Conservation (phyloP, 2,113 vertebrate species). For the Chinchilla lanigera region DNA sequence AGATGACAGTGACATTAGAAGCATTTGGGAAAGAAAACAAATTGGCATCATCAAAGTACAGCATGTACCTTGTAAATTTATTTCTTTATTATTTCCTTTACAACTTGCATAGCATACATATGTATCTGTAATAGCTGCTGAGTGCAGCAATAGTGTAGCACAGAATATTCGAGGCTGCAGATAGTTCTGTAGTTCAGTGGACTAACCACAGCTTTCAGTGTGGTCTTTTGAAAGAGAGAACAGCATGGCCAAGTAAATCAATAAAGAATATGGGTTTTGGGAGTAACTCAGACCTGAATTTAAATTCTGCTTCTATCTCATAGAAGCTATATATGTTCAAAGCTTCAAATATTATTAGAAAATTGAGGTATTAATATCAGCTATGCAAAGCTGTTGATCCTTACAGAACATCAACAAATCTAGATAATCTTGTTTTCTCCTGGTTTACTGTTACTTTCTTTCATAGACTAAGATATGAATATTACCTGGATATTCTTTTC, state of each 20-base stretch:
- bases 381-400: rapidly evolving
- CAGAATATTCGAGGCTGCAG: neutral
- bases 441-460: neutral
- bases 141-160: neutral
- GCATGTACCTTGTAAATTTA: slow-evolving; percentile 66
- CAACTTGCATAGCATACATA: slow-evolving; percentile 51
- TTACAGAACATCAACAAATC: neutral
- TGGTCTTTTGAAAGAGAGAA: neutral
- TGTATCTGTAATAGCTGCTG: neutral
- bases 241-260: neutral
- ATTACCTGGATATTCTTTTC: neutral
- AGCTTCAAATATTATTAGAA: slow-evolving; percentile 3
- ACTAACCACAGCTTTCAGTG: neutral
- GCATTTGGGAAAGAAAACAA: slow-evolving; percentile 78
- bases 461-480: neutral
- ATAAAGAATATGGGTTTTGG: neutral
- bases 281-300: neutral
- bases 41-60: slow-evolving; percentile 68
- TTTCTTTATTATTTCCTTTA: slow-evolving; percentile 76
- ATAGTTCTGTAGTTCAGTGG: neutral
- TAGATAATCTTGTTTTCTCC: neutral
- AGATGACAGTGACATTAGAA: slow-evolving; percentile 74
- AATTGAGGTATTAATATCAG: neutral
- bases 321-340: neutral
- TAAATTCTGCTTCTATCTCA: neutral